A percentile compares a stretch with the other conserved stretches of the same genome.
Conservation (phyloP, 2,888 invertebrate species). For the Byasa hedistus region DNA sequence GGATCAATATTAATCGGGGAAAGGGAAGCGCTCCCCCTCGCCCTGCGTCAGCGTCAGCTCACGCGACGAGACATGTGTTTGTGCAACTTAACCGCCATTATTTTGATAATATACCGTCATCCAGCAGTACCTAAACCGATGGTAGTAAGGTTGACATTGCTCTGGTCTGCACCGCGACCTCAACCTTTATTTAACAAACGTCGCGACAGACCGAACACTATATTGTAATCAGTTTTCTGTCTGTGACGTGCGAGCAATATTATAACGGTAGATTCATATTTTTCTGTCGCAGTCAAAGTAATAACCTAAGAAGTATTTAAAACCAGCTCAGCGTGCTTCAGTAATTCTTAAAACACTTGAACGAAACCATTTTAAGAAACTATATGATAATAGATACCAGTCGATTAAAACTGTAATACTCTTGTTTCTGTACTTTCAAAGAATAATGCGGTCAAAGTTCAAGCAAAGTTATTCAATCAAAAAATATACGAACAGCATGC, state of each 20-base stretch:
- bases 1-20: constrained; percentile 8
- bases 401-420: no score
- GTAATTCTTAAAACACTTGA: no score
- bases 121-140: background rate
- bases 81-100: constrained; percentile 17
- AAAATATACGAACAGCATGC: background rate
- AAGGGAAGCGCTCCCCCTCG: background rate
- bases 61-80: constrained; percentile 16
- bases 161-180: background rate
- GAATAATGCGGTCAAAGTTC: no score
- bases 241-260: constrained; percentile 15
- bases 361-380: no score
- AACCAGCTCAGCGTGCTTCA: no score
- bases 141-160: constrained; percentile 6
- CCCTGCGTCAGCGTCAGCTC: constrained; percentile 15
- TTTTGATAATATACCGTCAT: background rate
- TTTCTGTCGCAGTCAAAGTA: no score
- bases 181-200: constrained; percentile 1
- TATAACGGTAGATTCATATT: constrained; percentile 5
- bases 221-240: constrained; percentile 28
- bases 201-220: constrained; percentile 9
- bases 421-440: no score
- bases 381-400: no score
- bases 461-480: no score
- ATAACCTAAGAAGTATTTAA: no score